Evolutionary conservation across 2,113 vertebrate species (phyloP).

Genomic region (Tretioscincus oriximinensis): DNA sequence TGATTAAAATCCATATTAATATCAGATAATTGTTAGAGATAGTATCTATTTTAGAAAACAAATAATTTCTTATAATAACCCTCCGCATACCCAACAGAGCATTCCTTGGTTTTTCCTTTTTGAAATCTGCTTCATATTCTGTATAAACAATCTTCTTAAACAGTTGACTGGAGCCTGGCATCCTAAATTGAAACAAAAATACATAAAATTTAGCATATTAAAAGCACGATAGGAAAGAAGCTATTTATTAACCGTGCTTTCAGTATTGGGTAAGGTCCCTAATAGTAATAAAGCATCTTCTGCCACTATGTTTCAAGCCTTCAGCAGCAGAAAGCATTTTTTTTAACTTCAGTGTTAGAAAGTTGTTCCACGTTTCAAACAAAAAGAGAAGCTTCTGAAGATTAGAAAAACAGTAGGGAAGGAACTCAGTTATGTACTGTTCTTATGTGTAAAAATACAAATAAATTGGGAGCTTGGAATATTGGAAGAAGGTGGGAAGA

Average conservation of each 20-base stretch:
- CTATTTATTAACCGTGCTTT: no score
- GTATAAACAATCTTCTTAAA: slow-evolving; percentile 92
- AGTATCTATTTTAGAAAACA: not conserved
- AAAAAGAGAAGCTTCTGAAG: not conserved
- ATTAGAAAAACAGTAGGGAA: no score
- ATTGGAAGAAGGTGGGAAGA: no score
- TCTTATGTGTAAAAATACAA: no score
- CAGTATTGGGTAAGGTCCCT: no score
- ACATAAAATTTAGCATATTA: not conserved
- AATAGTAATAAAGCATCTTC: no score
- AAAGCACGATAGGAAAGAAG: not conserved
- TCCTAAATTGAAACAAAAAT: slow-evolving; percentile 46
- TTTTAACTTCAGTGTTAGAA: not conserved
- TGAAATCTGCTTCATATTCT: slow-evolving; percentile 88
- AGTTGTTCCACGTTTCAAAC: not conserved
- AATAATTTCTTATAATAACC: slow-evolving; percentile 2
- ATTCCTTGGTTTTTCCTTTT: slow-evolving; percentile 76
- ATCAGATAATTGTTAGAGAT: not conserved
- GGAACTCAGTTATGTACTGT: no score
- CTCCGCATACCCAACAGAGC: slow-evolving; percentile 82
- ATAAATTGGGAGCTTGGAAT: no score
- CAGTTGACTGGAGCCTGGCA: slow-evolving; percentile 56
- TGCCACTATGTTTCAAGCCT: no score
- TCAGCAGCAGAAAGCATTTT: no score
- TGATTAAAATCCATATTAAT: not conserved